Evolutionary conservation across 2,888 invertebrate genomes (phyloP), one percentile per base, ranked within the genome.

Genomic region (Euphydryas editha): DNA sequence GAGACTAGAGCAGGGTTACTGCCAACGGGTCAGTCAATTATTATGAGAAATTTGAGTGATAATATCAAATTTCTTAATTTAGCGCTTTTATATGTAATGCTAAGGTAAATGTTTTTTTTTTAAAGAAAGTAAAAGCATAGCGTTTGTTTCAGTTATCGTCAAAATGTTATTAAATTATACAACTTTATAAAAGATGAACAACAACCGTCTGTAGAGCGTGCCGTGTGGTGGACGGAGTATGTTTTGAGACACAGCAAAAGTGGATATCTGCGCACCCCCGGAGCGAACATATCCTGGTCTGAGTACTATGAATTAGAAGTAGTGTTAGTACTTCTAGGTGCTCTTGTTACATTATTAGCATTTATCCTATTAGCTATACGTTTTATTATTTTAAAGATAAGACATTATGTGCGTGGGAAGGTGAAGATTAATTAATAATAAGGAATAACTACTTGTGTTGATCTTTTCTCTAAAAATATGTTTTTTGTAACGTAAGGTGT

Each of bases 221-320:
- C 88, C 0, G 76, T 93, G 2, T 92, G 92, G 91, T 92, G 91
- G 90, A 86, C 83, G 10, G 90, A 89, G 68, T 81, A 88, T 69
- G 83, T 86, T 3, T 66, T 88, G n/a, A 72, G 86, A 10, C 83
- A 87, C 65, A 77, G 80, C 37, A 85, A 85, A 11, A 86, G 85
- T 0, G 80, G 7, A 73, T 78, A 81, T 61, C 69, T 81, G 8
- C 76, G 75, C 6, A 37, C 77, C 0, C 76, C 79, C 0, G 75
- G 75, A 5, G 80, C 80, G 7, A 75, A 78, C 67, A 76, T 83
- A 58, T 49, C 71, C 11, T 79, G 77, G 79, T 39, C 71, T 1
- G 59, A 81, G 17, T 83, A 78, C 46, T 72, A 76, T n/a, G 71
- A 71, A 68, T 1, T 80, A 46, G 67, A 77, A 37, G 47, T 82